A percentile compares a stretch with the other conserved stretches of the same genome.
Conservation (phyloP, 1,140 invertebrate species). For the Zaprionus inermis region DNA sequence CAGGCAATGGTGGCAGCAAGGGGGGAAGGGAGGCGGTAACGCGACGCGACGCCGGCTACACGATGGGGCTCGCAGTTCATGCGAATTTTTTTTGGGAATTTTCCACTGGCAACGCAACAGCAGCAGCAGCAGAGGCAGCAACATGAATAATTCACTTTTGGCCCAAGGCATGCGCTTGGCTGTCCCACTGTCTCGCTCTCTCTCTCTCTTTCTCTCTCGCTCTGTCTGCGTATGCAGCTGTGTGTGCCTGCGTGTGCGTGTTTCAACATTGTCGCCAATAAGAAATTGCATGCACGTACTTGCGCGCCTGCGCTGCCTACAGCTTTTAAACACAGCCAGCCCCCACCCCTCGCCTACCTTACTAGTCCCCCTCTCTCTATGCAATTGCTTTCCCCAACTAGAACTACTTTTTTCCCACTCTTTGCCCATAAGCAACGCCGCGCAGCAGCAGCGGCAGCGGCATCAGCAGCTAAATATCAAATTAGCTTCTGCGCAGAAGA, state of each 20-base stretch:
- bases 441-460: neutral
- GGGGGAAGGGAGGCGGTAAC: slow-evolving; percentile 1
- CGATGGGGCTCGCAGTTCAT: slow-evolving; percentile 63
- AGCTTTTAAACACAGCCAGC: neutral
- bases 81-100: slow-evolving; percentile 82
- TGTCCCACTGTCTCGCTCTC: slow-evolving; percentile 2
- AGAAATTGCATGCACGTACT: slow-evolving; percentile 74
- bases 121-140: slow-evolving; percentile 40
- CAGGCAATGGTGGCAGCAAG: neutral
- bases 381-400: slow-evolving; percentile 2
- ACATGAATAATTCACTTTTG: slow-evolving; percentile 82
- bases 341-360: neutral
- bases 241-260: slow-evolving; percentile 19
- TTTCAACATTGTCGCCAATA: slow-evolving; percentile 77
- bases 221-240: slow-evolving; percentile 8
- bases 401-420: too few relatives aligned
- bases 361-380: neutral
- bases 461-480: slow-evolving; percentile 4
- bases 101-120: slow-evolving; percentile 72
- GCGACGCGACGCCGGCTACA: slow-evolving; percentile 54
- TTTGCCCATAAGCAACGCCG: slow-evolving; percentile 35
- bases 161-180: slow-evolving; percentile 59
- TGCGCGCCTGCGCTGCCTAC: slow-evolving; percentile 17
- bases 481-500: neutral
- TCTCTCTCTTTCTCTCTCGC: neutral